Evolutionary conservation across 1,140 invertebrate genomes (phyloP).

Genomic region (Hylaeus anthracinus): DNA sequence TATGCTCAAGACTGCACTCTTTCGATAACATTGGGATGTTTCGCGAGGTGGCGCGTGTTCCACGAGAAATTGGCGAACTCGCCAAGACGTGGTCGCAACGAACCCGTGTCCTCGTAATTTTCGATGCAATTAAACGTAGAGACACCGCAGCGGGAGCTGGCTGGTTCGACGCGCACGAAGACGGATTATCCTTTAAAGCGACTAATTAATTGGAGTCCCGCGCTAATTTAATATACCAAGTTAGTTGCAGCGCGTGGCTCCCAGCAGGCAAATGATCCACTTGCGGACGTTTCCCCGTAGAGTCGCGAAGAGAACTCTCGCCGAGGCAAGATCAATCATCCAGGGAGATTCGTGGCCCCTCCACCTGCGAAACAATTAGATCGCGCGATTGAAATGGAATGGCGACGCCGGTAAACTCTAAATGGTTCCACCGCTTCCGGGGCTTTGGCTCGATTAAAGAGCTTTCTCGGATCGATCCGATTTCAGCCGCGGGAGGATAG

Average conservation of each 20-base stretch:
- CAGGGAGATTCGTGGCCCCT: background rate
- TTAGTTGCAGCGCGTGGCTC: conserved; percentile 39
- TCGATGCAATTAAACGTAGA: conserved; percentile 2
- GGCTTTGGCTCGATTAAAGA: background rate
- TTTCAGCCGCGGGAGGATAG: conserved; percentile 4
- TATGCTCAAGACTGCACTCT: background rate
- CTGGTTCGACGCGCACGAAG: conserved; percentile 10
- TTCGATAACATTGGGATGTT: no score
- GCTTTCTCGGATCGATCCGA: background rate
- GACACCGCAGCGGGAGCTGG: background rate
- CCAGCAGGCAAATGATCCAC: conserved; percentile 54
- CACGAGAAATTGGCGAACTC: no score
- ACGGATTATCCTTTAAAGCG: conserved; percentile 62
- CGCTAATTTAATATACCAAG: conserved; percentile 63
- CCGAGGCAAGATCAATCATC: conserved; percentile 53
- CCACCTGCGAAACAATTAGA: conserved; percentile 47
- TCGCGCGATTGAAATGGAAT: conserved; percentile 1
- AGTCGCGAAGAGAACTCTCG: conserved; percentile 27
- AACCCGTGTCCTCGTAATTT: background rate
- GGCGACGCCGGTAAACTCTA: background rate
- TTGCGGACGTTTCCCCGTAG: conserved; percentile 40
- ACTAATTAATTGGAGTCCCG: conserved; percentile 62
- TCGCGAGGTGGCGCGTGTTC: no score
- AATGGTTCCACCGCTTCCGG: background rate
- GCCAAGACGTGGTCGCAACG: background rate